Evolutionary conservation across 2,113 vertebrate species (phyloP).

Genomic region (Acrocephalus arundinaceus): DNA sequence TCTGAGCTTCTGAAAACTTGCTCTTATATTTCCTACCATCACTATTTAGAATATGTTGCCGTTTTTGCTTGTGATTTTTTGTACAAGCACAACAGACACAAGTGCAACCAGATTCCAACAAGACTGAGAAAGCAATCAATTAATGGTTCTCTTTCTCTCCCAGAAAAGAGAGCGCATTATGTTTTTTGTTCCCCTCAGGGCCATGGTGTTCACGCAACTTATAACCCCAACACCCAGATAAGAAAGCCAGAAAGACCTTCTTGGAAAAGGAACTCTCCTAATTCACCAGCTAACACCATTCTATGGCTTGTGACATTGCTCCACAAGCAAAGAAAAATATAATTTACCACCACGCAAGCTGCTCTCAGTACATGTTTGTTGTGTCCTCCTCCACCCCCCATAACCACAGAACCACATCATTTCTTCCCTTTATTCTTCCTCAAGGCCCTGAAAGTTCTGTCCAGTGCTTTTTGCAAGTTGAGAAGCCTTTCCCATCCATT

Average conservation of each 20-base stretch:
- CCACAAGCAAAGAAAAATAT: neutral
- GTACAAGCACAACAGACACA: neutral
- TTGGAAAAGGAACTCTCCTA: neutral
- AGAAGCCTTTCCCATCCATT: neutral
- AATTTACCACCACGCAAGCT: neutral
- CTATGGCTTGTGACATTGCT: neutral
- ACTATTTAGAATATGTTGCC: neutral
- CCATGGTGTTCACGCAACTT: neutral
- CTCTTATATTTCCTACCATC: neutral
- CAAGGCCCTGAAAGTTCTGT: neutral
- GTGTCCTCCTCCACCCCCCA: neutral
- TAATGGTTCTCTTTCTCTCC: neutral
- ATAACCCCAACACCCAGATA: neutral
- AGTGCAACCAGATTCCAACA: neutral
- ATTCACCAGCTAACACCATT: neutral
- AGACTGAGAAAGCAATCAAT: neutral
- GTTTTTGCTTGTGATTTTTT: neutral
- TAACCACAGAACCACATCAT: neutral
- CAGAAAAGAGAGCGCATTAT: neutral
- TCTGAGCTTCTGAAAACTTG: neutral
- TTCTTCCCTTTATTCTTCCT: neutral
- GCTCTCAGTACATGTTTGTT: neutral
- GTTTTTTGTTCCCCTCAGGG: neutral
- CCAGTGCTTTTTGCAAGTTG: neutral
- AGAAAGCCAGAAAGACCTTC: neutral